phyloP scores from a whole-genome alignment of 1,140 invertebrate genomes.

The Dendroctonus ponderosae region DNA sequence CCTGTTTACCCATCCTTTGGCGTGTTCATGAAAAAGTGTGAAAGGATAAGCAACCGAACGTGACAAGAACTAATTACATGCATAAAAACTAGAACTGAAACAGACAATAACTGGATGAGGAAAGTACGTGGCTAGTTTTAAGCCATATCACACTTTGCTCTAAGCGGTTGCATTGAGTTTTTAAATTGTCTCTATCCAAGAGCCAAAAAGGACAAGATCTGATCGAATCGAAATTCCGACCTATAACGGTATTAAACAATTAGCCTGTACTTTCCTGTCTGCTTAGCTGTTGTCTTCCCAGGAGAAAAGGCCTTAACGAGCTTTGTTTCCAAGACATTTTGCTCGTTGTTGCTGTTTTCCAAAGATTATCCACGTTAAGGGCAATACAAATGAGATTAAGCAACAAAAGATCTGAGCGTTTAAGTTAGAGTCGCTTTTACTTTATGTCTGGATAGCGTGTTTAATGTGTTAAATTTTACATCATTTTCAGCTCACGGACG shows the following conservation, averaged over 20 bases:
- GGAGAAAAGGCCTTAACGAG: too few relatives aligned
- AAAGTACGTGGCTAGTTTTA: not conserved
- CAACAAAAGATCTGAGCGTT: too few relatives aligned
- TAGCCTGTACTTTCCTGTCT: too few relatives aligned
- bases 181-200: not conserved
- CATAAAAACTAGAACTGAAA: constrained; percentile 15
- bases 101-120: not conserved
- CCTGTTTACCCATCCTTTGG: constrained; percentile 30
- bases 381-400: too few relatives aligned
- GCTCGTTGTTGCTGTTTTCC: too few relatives aligned
- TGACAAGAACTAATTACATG: constrained; percentile 37
- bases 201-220: not conserved
- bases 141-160: not conserved
- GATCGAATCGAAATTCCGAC: not conserved
- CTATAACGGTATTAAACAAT: not conserved
- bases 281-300: too few relatives aligned
- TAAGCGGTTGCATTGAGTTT: not conserved
- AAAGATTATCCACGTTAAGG: too few relatives aligned
- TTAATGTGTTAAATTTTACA: too few relatives aligned
- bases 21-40: constrained; percentile 25
- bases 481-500: too few relatives aligned
- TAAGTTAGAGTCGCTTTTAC: too few relatives aligned
- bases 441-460: too few relatives aligned
- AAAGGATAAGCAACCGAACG: constrained; percentile 34
- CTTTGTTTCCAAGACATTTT: too few relatives aligned